These are phyloP conservation scores for Orthosia gracilis DNA, from an alignment of 2,888 invertebrate genomes.

Conservation along the genomic window DNA sequence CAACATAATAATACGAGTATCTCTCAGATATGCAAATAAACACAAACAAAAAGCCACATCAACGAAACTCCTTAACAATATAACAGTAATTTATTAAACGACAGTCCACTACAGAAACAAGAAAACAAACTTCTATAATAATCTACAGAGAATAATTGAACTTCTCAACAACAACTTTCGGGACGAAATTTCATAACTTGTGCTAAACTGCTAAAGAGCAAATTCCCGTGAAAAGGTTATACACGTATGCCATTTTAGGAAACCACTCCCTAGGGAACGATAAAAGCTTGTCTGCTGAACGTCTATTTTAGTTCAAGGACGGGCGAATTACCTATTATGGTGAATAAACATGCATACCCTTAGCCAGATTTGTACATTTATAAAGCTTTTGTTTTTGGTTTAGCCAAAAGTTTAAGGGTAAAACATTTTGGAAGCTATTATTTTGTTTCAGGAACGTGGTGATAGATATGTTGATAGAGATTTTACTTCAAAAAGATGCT, in stretches of 20 bases:
- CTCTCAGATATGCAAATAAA: constrained; percentile 15
- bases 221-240: constrained; percentile 64
- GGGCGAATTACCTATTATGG: constrained; percentile 35
- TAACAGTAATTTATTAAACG: constrained; percentile 55
- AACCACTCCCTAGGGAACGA: constrained; percentile 56
- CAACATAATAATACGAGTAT: constrained; percentile 4
- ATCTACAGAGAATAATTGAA: constrained; percentile 54
- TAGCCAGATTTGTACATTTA: constrained; percentile 9
- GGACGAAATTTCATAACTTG: constrained; percentile 56
- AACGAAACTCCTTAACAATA: constrained; percentile 49
- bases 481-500: no score
- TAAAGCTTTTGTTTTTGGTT: not conserved
- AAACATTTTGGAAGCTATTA: not conserved
- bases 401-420: not conserved
- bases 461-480: no score
- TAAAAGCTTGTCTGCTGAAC: constrained; percentile 53
- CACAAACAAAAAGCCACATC: constrained; percentile 35
- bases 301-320: constrained; percentile 58
- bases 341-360: constrained; percentile 39
- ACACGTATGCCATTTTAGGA: constrained; percentile 63
- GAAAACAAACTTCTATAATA: constrained; percentile 58
- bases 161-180: constrained; percentile 53
- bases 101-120: constrained; percentile 46
- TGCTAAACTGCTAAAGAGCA: constrained; percentile 48
- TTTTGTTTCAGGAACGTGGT: no score